phyloP scores from a whole-genome alignment of 2,888 invertebrate genomes.

The Hartigia nigra region DNA sequence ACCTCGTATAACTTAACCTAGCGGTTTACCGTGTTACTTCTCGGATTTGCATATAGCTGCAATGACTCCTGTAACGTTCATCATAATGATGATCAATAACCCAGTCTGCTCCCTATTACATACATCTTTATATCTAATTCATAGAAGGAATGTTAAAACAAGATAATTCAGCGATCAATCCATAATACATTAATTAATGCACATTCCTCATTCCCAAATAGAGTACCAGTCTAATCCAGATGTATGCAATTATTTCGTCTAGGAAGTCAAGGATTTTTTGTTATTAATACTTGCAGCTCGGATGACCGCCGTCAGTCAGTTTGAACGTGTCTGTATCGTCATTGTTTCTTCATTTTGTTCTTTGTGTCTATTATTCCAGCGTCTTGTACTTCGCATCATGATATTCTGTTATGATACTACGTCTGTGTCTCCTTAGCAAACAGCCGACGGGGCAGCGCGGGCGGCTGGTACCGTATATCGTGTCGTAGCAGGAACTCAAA shows the following conservation, averaged over 20 bases:
- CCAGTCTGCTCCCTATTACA: neutral
- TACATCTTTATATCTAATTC: neutral
- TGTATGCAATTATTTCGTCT: neutral
- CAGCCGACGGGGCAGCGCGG: slow-evolving; percentile 83
- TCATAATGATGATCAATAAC: neutral
- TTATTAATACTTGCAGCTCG: neutral
- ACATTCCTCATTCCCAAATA: neutral
- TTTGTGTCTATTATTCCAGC: neutral
- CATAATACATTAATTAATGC: neutral
- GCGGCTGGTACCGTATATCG: slow-evolving; percentile 83
- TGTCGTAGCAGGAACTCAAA: slow-evolving; percentile 82
- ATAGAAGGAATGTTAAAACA: too few relatives aligned
- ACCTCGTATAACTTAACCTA: neutral
- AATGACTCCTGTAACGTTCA: neutral
- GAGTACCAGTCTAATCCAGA: neutral
- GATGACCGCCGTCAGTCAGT: neutral
- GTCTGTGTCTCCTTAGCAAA: slow-evolving; percentile 71
- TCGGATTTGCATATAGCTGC: neutral
- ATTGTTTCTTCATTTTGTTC: neutral
- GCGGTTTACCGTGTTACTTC: neutral
- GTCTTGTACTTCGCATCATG: neutral
- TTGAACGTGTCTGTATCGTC: neutral
- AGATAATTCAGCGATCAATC: too few relatives aligned
- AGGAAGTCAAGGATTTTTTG: neutral
- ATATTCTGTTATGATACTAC: neutral